Conservation (phyloP, 2,797 vertebrate genomes). For the Ctenochaetus hawaiiensis region DNA sequence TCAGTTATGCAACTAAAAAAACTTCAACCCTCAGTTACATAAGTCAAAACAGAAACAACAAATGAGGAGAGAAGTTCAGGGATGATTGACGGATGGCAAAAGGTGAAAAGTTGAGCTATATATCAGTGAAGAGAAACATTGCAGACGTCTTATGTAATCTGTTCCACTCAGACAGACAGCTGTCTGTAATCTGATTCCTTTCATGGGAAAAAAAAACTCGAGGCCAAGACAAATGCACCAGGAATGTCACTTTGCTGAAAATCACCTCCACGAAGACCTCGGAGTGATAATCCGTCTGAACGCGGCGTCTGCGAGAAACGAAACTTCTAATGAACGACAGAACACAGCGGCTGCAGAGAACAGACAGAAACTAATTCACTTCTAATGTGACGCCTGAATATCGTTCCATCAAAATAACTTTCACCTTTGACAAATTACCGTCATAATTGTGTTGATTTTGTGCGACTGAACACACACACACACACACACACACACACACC, state of each 20-base stretch:
- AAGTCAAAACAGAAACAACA: not conserved
- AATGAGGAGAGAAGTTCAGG: not conserved
- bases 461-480: constrained; percentile 45
- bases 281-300: constrained; percentile 16
- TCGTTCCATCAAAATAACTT: constrained; percentile 43
- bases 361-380: constrained; percentile 13
- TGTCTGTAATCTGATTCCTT: not conserved
- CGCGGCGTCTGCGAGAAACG: not conserved
- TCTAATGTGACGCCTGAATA: constrained; percentile 45
- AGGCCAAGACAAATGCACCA: constrained; percentile 1
- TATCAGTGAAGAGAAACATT: not conserved
- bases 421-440: constrained; percentile 66
- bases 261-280: not conserved
- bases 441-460: constrained; percentile 65
- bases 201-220: not conserved
- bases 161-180: constrained; percentile 15
- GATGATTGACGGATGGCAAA: constrained; percentile 7
- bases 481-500: constrained; percentile 4
- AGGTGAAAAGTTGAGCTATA: not conserved
- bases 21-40: not conserved
- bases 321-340: not conserved
- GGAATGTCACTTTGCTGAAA: not conserved
- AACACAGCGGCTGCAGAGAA: not conserved
- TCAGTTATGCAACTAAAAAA: not conserved
- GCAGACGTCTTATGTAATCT: not conserved